Base-by-base conservation (phyloP, 2,797 vertebrate genomes). In the Crypturellus tataupa region DNA sequence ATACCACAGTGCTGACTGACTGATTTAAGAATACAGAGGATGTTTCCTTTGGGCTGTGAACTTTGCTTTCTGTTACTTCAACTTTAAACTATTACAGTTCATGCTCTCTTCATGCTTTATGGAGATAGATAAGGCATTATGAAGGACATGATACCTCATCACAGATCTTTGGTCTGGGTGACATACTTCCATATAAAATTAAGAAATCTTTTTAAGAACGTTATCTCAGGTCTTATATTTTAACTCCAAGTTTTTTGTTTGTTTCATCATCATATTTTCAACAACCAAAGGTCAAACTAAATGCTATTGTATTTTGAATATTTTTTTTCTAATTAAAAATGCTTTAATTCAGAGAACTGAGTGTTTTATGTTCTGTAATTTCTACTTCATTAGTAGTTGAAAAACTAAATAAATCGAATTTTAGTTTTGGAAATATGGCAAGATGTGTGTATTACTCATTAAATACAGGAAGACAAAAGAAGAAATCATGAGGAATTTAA, bases 281-380 rank as follows among this genome's bases (percentile, higher is more conserved):
- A 23, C 6, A 59, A 9, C 39, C 84, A 19, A 59, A 64, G 8
- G 35, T 2, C 6, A 47, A 64, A 39, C n/a, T 72, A 83, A 55
- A 2, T 55, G 63, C 29, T 64, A 13, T 9, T 40, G 3, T 0
- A 68, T 47, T 84, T 64, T 76, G 5, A 53, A 21, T 37, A 9
- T 7, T 46, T 77, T 46, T 39, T 39, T 81, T 17, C 2, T 31
- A 64, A 65, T 25, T 65, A 3, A 31, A 56, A 8, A 31, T 21
- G 0, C 0, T 2, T 80, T 39, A 49, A 80, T 68, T 72, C 20
- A 62, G 29, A 70, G 18, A 64, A 80, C 3, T 21, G 4, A 23
- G 23, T 69, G 21, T 23, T 76, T 69, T 33, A 12, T 62, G 37
- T 55, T 87, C 17, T 55, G 19, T 31, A 73, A 47, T 6, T n/a